These are phyloP conservation scores for Zeus faber DNA, from an alignment of 2,113 vertebrate genomes.

Conservation along the genomic window DNA sequence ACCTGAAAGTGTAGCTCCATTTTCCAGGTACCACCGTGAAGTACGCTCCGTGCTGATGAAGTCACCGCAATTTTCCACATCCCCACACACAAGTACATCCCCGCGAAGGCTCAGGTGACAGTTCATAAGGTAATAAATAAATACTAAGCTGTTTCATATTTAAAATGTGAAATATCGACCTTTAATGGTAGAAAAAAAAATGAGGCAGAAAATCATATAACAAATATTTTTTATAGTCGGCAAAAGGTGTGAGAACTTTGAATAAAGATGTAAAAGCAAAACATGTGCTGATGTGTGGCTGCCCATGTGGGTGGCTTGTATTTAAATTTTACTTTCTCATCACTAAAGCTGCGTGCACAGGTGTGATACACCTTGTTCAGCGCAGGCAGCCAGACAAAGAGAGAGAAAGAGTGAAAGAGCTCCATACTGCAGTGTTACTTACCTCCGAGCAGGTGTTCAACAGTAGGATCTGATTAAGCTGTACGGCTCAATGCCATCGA, in stretches of 20 bases:
- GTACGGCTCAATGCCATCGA: constrained; percentile 43
- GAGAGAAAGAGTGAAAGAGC: no score
- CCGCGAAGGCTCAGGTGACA: constrained; percentile 21
- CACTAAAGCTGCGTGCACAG: no score
- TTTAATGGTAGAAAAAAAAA: constrained; percentile 8
- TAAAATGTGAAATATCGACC: constrained; percentile 15
- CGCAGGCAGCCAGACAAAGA: no score
- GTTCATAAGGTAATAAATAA: constrained; percentile 42
- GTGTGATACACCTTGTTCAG: no score
- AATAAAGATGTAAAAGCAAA: constrained; percentile 2
- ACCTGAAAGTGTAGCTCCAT: constrained; percentile 9
- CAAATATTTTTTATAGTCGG: neutral
- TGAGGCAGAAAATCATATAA: constrained; percentile 6
- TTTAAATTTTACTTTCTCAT: no score
- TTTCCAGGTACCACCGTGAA: constrained; percentile 22
- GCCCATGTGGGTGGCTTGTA: no score
- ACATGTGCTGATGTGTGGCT: neutral
- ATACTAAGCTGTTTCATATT: constrained; percentile 40
- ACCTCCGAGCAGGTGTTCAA: no score
- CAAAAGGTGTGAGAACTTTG: neutral
- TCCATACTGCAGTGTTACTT: no score
- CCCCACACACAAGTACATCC: constrained; percentile 2
- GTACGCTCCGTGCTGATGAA: constrained; percentile 26
- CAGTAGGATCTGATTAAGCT: constrained; percentile 40
- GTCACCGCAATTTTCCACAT: constrained; percentile 12